Evolutionary conservation across 2,888 invertebrate genomes (phyloP).

Genomic region (Poecilobothrus nobilitatus): DNA sequence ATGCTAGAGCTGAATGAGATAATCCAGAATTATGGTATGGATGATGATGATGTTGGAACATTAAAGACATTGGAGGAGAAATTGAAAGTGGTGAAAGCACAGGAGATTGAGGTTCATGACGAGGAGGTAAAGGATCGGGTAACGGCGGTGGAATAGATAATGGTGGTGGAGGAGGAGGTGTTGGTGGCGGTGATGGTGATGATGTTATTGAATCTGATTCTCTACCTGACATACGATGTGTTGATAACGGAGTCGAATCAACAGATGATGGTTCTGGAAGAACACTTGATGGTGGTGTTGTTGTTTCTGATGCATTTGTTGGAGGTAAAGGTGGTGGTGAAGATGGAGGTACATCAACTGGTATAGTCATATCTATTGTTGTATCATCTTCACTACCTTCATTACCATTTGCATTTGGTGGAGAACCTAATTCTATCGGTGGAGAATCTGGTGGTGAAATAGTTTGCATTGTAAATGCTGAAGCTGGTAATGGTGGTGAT

Average conservation of each 20-base stretch:
- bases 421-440: constrained; percentile 28
- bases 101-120: constrained; percentile 9
- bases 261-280: neutral
- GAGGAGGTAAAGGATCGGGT: constrained; percentile 24
- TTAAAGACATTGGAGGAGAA: constrained; percentile 4
- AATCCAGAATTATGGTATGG: neutral
- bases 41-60: constrained; percentile 9
- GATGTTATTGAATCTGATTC: constrained; percentile 7
- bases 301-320: neutral
- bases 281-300: neutral
- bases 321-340: constrained; percentile 39
- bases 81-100: constrained; percentile 4
- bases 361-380: constrained; percentile 2
- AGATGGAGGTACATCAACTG: constrained; percentile 9
- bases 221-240: neutral
- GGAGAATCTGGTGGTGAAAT: constrained; percentile 32
- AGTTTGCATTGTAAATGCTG: constrained; percentile 26
- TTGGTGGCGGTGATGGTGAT: constrained; percentile 31
- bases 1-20: neutral
- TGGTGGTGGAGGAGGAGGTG: constrained; percentile 20
- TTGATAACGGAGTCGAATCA: neutral
- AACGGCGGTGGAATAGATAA: constrained; percentile 18
- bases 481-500: constrained; percentile 32
- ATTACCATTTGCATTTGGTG: neutral
- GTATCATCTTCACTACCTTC: constrained; percentile 6